Evolutionary conservation across 2,113 vertebrate genomes (phyloP).

Genomic region (Mormoops blainvillei): DNA sequence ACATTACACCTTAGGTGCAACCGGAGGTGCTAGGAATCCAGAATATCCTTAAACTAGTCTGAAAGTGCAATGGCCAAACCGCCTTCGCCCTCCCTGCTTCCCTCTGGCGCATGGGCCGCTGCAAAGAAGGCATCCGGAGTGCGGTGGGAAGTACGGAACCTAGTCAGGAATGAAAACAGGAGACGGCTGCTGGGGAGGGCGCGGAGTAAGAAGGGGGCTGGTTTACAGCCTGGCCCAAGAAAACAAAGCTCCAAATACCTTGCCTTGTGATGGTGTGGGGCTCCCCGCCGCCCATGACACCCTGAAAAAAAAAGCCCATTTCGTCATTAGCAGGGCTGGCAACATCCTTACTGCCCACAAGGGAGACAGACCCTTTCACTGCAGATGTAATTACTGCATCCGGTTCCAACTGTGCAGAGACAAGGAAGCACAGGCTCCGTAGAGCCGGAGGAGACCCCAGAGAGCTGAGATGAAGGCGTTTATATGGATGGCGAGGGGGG

Average conservation of each 20-base stretch:
- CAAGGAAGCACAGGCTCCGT: neutral
- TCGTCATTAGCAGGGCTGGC: neutral
- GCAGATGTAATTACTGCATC: constrained; percentile 46
- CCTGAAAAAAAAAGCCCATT: neutral
- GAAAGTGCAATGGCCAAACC: neutral
- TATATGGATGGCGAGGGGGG: neutral
- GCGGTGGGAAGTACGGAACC: neutral
- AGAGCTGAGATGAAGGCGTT: neutral
- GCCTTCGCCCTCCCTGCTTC: neutral
- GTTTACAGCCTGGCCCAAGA: too few relatives aligned
- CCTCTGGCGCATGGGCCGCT: neutral
- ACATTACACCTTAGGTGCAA: neutral
- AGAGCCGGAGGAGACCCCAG: neutral
- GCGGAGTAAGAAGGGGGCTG: neutral
- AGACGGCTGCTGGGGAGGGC: neutral
- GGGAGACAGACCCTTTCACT: constrained; percentile 2
- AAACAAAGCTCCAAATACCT: neutral
- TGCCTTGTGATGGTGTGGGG: neutral
- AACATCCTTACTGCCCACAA: neutral
- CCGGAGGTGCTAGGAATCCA: neutral
- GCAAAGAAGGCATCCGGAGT: neutral
- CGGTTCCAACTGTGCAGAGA: neutral
- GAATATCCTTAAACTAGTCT: neutral
- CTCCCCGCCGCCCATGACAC: neutral
- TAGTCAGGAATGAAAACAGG: neutral